Percentiles rank a stretch among this genome's conserved stretches.
Evolutionary conservation across 2,797 vertebrate genomes (phyloP).

Genomic region (Columba guinea): DNA sequence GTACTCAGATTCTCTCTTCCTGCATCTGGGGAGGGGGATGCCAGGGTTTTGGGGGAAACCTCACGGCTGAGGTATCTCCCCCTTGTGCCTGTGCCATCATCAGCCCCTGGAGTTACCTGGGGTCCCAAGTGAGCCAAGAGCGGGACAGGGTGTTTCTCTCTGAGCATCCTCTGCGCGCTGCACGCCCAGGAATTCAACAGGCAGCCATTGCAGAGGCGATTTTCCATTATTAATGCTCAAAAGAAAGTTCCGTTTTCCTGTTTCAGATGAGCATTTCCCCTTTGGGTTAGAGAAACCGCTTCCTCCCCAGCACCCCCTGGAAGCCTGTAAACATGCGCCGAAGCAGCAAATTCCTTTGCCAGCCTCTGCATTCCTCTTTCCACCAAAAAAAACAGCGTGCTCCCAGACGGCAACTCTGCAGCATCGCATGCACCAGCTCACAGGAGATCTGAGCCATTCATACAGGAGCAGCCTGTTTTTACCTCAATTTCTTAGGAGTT

Average conservation of each 20-base stretch:
- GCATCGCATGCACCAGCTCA: background rate
- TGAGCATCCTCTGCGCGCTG: background rate
- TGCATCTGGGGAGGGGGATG: background rate
- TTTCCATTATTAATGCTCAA: constrained; percentile 44
- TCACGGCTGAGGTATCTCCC: no score
- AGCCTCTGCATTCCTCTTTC: background rate
- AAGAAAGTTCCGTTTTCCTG: constrained; percentile 87
- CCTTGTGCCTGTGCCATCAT: background rate
- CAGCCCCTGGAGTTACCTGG: background rate
- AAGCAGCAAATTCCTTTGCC: constrained; percentile 18
- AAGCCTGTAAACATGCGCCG: constrained; percentile 73
- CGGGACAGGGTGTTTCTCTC: background rate
- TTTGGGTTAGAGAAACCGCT: constrained; percentile 84
- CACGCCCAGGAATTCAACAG: background rate
- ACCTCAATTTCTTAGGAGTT: background rate
- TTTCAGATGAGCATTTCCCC: constrained; percentile 89
- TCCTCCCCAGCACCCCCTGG: constrained; percentile 78
- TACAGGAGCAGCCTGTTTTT: background rate
- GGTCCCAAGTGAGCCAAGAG: accelerated
- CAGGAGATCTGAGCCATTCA: background rate
- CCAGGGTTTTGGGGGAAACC: background rate
- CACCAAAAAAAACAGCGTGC: background rate
- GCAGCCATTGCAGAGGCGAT: background rate
- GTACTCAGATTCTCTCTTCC: background rate
- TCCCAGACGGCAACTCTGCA: background rate